phyloP scores from a whole-genome alignment of 2,888 invertebrate genomes.

The Pheosia tremula region DNA sequence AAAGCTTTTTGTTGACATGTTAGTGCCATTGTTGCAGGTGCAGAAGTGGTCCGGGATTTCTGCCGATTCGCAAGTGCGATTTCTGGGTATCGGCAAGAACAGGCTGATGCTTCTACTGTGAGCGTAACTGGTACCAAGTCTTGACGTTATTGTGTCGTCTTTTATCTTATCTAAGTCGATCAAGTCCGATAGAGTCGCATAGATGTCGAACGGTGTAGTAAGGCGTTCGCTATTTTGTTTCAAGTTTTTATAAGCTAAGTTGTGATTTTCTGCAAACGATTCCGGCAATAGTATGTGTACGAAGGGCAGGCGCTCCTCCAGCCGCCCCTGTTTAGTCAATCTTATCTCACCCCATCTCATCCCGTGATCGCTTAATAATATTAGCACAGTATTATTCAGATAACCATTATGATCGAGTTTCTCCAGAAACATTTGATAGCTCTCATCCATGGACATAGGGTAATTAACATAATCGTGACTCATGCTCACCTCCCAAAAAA shows the following conservation, averaged over 20 bases:
- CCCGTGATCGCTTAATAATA: conserved; percentile 95
- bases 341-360: conserved; percentile 94
- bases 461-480: conserved; percentile 94
- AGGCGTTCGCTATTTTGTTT: conserved; percentile 87
- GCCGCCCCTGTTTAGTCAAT: conserved; percentile 91
- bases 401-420: conserved; percentile 77
- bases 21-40: conserved; percentile 89
- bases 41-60: conserved; percentile 94
- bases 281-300: conserved; percentile 89
- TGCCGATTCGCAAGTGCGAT: conserved; percentile 91
- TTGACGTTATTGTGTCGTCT: conserved; percentile 63
- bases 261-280: conserved; percentile 87
- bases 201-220: conserved; percentile 93
- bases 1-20: conserved; percentile 80
- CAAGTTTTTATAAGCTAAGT: conserved; percentile 86
- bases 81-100: conserved; percentile 88
- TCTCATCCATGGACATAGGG: conserved; percentile 89
- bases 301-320: conserved; percentile 95
- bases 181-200: conserved; percentile 91
- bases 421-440: conserved; percentile 85
- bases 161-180: conserved; percentile 78
- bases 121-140: conserved; percentile 60
- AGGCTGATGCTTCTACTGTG: conserved; percentile 88
- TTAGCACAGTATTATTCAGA: conserved; percentile 87
- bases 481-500: conserved; percentile 93